Evolutionary conservation across 1,140 invertebrate species (phyloP).

Genomic region (Micrasema minimum): DNA sequence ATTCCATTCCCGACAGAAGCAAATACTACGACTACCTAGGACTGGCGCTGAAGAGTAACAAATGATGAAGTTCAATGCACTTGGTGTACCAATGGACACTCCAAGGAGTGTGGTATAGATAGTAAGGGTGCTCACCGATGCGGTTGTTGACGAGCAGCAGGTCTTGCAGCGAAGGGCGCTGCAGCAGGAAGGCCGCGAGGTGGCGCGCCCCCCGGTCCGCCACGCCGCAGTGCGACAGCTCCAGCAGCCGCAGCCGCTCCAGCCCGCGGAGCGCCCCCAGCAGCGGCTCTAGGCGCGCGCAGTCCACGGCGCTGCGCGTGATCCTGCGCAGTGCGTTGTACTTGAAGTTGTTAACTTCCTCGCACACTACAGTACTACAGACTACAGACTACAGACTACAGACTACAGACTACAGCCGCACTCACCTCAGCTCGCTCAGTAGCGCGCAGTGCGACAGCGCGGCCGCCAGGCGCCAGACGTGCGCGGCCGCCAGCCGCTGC

Average conservation of each 20-base stretch:
- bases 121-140: constrained; percentile 56
- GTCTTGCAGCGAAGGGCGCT: constrained; percentile 59
- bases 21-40: too few relatives aligned
- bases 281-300: constrained; percentile 63
- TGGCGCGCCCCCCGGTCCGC: constrained; percentile 61
- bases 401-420: too few relatives aligned
- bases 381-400: too few relatives aligned
- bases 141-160: constrained; percentile 63
- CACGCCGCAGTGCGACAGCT: constrained; percentile 67
- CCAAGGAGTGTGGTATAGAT: neutral
- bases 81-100: neutral
- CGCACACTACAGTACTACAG: too few relatives aligned
- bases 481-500: constrained; percentile 33
- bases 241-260: constrained; percentile 59
- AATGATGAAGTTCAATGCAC: neutral
- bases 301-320: constrained; percentile 65
- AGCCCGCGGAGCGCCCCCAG: constrained; percentile 50
- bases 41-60: too few relatives aligned
- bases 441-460: constrained; percentile 21
- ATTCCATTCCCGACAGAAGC: too few relatives aligned
- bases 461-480: constrained; percentile 27
- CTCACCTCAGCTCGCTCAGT: constrained; percentile 6
- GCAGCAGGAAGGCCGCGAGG: constrained; percentile 62
- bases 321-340: constrained; percentile 59
- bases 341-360: neutral